These are phyloP conservation scores for Zalophus californianus DNA, from an alignment of 2,797 vertebrate species.

Conservation along the genomic window DNA sequence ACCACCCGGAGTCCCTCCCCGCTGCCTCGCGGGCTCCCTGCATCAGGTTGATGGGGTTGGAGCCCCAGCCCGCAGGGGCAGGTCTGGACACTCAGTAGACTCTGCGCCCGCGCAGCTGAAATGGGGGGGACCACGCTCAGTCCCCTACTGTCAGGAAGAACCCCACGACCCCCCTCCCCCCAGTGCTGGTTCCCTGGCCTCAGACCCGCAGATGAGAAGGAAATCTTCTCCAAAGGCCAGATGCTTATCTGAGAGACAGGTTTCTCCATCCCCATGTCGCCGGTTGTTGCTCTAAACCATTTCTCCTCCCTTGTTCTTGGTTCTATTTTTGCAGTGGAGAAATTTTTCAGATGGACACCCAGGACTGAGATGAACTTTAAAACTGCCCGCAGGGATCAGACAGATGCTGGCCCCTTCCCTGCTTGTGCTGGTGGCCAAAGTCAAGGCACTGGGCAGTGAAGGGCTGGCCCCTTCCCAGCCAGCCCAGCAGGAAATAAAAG, in stretches of 20 bases:
- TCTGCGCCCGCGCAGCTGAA: neutral
- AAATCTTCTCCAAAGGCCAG: neutral
- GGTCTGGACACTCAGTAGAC: too few species aligned
- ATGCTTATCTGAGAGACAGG: neutral
- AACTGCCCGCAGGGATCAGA: neutral
- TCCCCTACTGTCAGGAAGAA: neutral
- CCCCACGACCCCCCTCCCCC: fast-evolving
- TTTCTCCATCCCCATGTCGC: neutral
- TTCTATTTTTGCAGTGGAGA: neutral
- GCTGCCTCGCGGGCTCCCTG: fast-evolving
- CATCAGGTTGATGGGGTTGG: fast-evolving
- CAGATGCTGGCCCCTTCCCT: neutral
- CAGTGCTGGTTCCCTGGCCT: neutral
- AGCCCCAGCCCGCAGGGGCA: neutral
- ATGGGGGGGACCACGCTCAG: fast-evolving
- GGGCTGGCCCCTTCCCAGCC: neutral
- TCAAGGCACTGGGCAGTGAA: neutral
- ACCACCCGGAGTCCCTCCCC: too few species aligned
- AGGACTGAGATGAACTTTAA: neutral
- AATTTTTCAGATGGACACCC: neutral
- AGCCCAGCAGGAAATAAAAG: neutral
- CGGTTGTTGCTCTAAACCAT: neutral
- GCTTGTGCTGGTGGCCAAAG: neutral
- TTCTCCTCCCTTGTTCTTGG: neutral
- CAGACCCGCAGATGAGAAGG: neutral